Base-by-base conservation (phyloP, 1,140 invertebrate genomes). In the Thaumatotibia leucotreta region DNA sequence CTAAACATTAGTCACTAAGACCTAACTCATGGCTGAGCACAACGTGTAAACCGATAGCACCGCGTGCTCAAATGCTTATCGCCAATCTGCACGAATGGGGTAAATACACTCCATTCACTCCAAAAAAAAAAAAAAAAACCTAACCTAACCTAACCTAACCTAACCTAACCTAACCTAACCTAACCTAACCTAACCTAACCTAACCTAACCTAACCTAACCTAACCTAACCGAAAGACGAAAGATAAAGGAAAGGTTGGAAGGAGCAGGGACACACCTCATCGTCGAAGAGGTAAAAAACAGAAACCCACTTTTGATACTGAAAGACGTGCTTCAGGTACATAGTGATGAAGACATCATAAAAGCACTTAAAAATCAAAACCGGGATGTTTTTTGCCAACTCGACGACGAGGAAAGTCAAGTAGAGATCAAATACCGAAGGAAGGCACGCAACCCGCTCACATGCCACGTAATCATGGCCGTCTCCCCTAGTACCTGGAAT, bases 341-440 rank as follows among this genome's bases (percentile, higher is more conserved):
- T 32, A 66, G 32, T 0, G 65, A 76, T 22, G 72, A 74, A 31
- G 72, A 77, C 0, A 45, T 77, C 0, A 6, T 67, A 14, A 29
- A 45, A 9, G 65, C 65, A 24, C 6, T 76, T 0, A 39, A 33
- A 4, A 68, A 39, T 10, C 45, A 6, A 49, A 49, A 4, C 45
- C 14, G 14, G 14, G 5, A 4, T 49, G 14, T 6, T n/a, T n/a
- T 49, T 6, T 6, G 5, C 49, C 22, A 52, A 52, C 49, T 20
- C 22, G 22, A 52, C 0, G 32, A 33, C 2, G 66, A 64, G 9
- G 70, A 72, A 9, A 20, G 45, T 6, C 49, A 62, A 11, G 23
- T 67, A 6, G 14, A 39, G 9, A 27, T 72, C 0, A 58, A 17
- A 31, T 75, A 67, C 29, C 24, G 70, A 11, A 61, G n/a, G 9